Conservation (phyloP, 2,113 vertebrate species). For the Panthera uncia region DNA sequence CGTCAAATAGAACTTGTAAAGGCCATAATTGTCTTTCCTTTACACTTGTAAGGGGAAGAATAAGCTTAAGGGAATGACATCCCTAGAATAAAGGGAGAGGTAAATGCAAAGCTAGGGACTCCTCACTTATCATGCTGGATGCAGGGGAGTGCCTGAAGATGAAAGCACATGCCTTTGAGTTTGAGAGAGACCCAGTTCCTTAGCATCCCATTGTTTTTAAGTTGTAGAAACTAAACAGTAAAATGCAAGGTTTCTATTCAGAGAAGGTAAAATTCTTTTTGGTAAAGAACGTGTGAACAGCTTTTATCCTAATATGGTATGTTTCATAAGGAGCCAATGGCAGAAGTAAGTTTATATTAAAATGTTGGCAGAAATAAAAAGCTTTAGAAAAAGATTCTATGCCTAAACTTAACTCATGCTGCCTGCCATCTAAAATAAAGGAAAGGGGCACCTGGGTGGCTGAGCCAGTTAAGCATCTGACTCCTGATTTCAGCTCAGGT, state of each 20-base stretch:
- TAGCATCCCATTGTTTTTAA: background rate
- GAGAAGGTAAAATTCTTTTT: background rate
- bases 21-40: conserved; percentile 5
- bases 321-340: background rate
- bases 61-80: background rate
- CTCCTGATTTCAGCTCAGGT: too few species aligned
- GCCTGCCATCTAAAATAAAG: background rate
- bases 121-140: background rate
- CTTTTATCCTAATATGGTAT: background rate
- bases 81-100: background rate
- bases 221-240: background rate
- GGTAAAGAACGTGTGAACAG: background rate
- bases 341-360: conserved; percentile 31
- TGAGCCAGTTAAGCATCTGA: too few species aligned
- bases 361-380: background rate
- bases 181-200: background rate
- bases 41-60: background rate
- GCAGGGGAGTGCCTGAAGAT: background rate
- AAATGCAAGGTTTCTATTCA: background rate
- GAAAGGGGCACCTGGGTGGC: too few species aligned
- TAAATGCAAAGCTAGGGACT: background rate
- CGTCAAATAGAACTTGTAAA: background rate
- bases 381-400: conserved; percentile 8
- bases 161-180: background rate
- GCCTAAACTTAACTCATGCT: background rate